Evolutionary conservation across 2,888 invertebrate genomes (phyloP).

Genomic region (Dynastes maya): DNA sequence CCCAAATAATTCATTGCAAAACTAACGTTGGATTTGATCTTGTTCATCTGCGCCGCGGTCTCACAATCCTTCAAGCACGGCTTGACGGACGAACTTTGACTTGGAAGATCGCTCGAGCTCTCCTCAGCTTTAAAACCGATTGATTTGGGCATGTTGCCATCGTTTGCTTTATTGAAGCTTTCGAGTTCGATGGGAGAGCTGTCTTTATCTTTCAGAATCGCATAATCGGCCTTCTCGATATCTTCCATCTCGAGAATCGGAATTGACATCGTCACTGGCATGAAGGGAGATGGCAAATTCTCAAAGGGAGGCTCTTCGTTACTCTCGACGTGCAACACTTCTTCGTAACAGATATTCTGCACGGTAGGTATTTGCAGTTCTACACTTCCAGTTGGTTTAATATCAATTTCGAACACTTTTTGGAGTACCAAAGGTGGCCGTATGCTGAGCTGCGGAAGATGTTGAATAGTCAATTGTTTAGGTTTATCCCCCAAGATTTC

Average conservation of each 20-base stretch:
- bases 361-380: slow-evolving; percentile 15
- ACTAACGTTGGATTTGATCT: slow-evolving; percentile 27
- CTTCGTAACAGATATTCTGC: slow-evolving; percentile 53
- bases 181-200: background rate
- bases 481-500: background rate
- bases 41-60: background rate
- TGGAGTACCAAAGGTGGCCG: slow-evolving; percentile 72
- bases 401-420: slow-evolving; percentile 72
- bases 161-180: background rate
- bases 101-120: background rate
- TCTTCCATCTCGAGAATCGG: background rate
- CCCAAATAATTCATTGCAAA: background rate
- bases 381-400: slow-evolving; percentile 65
- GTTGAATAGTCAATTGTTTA: slow-evolving; percentile 68
- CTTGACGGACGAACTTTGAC: background rate
- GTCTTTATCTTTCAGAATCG: background rate
- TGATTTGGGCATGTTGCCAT: too few species aligned
- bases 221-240: background rate
- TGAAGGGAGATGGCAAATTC: background rate
- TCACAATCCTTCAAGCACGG: slow-evolving; percentile 19
- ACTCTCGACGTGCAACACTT: slow-evolving; percentile 40
- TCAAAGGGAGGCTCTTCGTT: background rate
- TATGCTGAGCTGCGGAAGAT: slow-evolving; percentile 73
- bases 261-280: background rate
- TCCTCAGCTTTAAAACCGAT: background rate